Evolutionary conservation across 2,888 invertebrate species (phyloP).

Genomic region (Pachliopta kotzebuea): DNA sequence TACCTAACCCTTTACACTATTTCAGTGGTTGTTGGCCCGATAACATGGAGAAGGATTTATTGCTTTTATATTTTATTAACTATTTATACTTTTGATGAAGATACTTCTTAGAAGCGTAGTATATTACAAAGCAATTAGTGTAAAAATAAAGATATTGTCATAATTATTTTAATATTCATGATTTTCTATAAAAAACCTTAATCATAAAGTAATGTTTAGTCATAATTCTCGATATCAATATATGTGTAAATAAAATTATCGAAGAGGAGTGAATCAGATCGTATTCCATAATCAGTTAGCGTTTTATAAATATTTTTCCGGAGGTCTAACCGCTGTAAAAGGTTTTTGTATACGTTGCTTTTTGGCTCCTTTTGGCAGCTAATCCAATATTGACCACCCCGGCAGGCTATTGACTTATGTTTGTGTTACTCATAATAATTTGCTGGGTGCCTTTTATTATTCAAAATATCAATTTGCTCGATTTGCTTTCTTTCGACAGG

Average conservation of each 20-base stretch:
- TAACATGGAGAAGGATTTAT: slow-evolving; percentile 48
- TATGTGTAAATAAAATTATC: background rate
- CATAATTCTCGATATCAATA: no score
- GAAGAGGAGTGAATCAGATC: slow-evolving; percentile 28
- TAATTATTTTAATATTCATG: no score
- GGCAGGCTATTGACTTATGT: slow-evolving; percentile 79
- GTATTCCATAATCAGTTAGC: slow-evolving; percentile 50
- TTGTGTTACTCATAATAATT: slow-evolving; percentile 79
- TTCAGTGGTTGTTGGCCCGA: slow-evolving; percentile 47
- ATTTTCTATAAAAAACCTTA: no score
- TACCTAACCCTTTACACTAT: slow-evolving; percentile 71
- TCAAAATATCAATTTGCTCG: slow-evolving; percentile 77
- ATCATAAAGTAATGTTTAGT: no score
- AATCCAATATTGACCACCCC: slow-evolving; percentile 80
- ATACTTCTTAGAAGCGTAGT: no score
- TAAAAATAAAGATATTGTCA: no score
- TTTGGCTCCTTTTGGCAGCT: slow-evolving; percentile 79
- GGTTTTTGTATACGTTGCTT: slow-evolving; percentile 81
- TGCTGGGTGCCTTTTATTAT: slow-evolving; percentile 74
- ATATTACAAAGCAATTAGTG: no score
- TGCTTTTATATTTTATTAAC: background rate
- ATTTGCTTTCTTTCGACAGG: slow-evolving; percentile 62
- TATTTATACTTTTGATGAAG: background rate
- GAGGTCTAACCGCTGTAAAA: slow-evolving; percentile 75
- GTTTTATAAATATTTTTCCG: slow-evolving; percentile 76